These are phyloP conservation scores for Dryadula phaetusa DNA, from an alignment of 2,888 invertebrate species.

Conservation along the genomic window DNA sequence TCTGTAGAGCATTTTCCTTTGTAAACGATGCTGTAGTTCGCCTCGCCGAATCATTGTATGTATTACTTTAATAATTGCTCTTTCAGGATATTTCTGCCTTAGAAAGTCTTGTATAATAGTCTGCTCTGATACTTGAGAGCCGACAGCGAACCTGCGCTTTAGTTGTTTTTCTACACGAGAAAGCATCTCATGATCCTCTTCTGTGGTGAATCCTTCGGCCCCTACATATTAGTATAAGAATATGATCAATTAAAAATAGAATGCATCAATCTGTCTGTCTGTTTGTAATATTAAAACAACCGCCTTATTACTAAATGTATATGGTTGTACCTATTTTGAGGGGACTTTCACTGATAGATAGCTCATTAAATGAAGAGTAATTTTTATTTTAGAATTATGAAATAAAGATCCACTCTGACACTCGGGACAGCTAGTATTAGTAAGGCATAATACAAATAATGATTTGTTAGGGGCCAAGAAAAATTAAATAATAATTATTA, in stretches of 20 bases:
- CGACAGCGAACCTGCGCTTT: constrained; percentile 96
- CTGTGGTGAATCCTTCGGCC: constrained; percentile 98
- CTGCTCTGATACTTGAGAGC: constrained; percentile 98
- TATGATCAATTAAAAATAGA: neutral
- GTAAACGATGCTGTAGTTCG: constrained; percentile 97
- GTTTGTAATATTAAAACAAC: too few species aligned
- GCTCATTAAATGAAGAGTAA: too few species aligned
- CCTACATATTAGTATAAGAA: constrained; percentile 76
- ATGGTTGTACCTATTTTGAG: too few species aligned
- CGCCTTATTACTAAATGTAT: too few species aligned
- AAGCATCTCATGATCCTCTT: constrained; percentile 96
- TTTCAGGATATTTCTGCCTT: constrained; percentile 93
- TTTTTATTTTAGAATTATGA: too few species aligned
- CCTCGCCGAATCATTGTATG: constrained; percentile 97
- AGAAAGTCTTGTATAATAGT: constrained; percentile 95
- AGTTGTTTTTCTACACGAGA: constrained; percentile 96
- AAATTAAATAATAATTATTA: too few species aligned
- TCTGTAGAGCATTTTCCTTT: constrained; percentile 98
- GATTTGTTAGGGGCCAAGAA: too few species aligned
- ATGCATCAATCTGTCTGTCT: too few species aligned
- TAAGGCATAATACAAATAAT: too few species aligned
- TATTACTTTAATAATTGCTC: constrained; percentile 94
- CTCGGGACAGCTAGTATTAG: too few species aligned
- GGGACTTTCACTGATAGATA: too few species aligned
- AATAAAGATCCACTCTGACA: too few species aligned